A percentile compares a stretch with the other conserved stretches of the same genome.
Evolutionary conservation across 2,113 vertebrate species (phyloP).

Genomic region (Myrmecobius fasciatus): DNA sequence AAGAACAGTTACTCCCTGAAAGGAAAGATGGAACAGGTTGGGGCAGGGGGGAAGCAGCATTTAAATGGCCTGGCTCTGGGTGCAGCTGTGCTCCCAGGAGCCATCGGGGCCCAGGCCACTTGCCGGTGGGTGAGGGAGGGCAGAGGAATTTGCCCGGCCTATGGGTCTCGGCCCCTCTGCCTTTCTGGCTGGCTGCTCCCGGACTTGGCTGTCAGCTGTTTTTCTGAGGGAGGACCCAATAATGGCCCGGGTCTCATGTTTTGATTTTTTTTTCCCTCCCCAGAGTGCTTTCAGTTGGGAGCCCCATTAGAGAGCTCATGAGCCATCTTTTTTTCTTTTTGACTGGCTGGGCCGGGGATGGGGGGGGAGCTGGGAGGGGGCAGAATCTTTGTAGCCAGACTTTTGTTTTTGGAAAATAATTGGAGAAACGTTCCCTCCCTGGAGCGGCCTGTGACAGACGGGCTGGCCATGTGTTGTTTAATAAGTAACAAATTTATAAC

Average conservation of each 20-base stretch:
- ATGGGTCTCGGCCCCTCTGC: conserved; percentile 58
- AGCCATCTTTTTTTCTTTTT: neutral
- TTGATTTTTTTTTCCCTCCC: conserved; percentile 64
- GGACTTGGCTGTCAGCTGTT: conserved; percentile 72
- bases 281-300: conserved; percentile 40
- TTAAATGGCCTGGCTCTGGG: neutral
- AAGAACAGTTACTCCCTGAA: neutral
- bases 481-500: conserved; percentile 67
- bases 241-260: conserved; percentile 56
- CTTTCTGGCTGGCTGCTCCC: conserved; percentile 70
- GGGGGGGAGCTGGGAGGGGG: neutral
- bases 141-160: conserved; percentile 69
- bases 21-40: neutral
- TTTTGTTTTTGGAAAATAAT: conserved; percentile 32
- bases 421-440: neutral
- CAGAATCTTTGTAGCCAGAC: conserved; percentile 14
- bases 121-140: conserved; percentile 46
- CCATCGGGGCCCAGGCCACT: neutral
- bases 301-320: neutral
- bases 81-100: neutral
- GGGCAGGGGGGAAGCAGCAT: no score
- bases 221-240: conserved; percentile 52
- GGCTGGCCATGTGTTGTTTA: conserved; percentile 66
- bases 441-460: conserved; percentile 29
- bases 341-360: neutral